These are phyloP conservation scores for Recurvirostra avosetta DNA, from an alignment of 2,113 vertebrate species.

Conservation along the genomic window DNA sequence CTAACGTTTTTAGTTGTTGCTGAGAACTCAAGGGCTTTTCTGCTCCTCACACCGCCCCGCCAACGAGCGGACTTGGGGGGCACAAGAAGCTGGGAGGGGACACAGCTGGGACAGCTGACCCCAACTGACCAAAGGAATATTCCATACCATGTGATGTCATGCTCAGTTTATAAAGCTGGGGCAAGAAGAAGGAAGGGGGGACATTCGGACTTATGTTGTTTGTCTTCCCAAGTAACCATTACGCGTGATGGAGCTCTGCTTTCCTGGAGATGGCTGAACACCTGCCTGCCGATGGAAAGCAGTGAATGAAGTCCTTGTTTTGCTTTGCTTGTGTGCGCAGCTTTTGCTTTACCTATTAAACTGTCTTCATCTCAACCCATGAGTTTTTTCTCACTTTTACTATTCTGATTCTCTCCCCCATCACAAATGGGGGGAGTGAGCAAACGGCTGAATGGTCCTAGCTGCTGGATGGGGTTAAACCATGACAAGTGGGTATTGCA, in stretches of 20 bases:
- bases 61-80: neutral
- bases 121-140: neutral
- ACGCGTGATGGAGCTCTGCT: rapidly evolving
- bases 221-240: rapidly evolving
- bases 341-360: neutral
- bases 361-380: neutral
- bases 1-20: neutral
- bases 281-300: neutral
- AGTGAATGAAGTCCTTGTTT: neutral
- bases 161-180: neutral
- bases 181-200: neutral
- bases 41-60: neutral
- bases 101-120: neutral
- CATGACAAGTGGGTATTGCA: neutral
- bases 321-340: rapidly evolving
- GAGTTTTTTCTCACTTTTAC: neutral
- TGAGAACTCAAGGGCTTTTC: neutral
- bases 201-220: rapidly evolving
- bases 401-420: neutral
- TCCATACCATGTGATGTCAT: neutral
- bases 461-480: neutral
- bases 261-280: neutral
- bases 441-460: neutral
- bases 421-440: neutral
- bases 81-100: neutral